Evolutionary conservation across 92 coral and sea anemone species (phyloP), one percentile per base, ranked within the genome.

Genomic region (Parazoanthus darwini): DNA sequence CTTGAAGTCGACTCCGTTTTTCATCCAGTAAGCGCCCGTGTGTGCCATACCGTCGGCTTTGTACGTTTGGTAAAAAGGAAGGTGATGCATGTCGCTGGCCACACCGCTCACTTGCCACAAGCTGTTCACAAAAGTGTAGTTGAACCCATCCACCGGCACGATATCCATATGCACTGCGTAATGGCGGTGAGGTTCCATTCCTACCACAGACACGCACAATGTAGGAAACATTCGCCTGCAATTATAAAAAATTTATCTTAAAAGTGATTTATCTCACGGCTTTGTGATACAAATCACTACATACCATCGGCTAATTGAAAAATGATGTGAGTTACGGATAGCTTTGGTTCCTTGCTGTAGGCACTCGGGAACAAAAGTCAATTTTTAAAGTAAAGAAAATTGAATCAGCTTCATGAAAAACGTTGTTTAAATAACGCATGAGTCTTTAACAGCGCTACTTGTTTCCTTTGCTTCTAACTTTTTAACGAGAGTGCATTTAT

Each of bases 181-280:
- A 54, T 91, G 89, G 4, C 86, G 86, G 74, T 93, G 88, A 0
- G 94, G 93, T 22, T 94, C 98, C 98, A 94, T 91, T 1, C 98
- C 96, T 14, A 94, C 91, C 22, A 91, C 91, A 2, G 98, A 93
- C 78, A 94, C 80, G n/a, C 94, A 91, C 18, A 94, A 75, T 13
- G 98, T 94, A 38, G 98, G 98, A 77, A 94, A 94, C 98, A 94
- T 94, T 72, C 98, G 89, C 85, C 98, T 94, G 94, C 42, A 88
- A 82, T 3, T 37, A 65, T 73, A 63, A 88, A 82, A 50, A 5
- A 36, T 3, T 26, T 2, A 4, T 43, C 35, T 38, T 33, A 59
- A 37, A 81, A 16, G 54, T 81, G 18, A 54, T 11, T 54, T 20
- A 20, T 54, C 9, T 54, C 18, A 14, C 20, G 1, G 59, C 20